These are phyloP conservation scores for Drosophila anceps DNA, from an alignment of 2,888 invertebrate species.

Conservation along the genomic window DNA sequence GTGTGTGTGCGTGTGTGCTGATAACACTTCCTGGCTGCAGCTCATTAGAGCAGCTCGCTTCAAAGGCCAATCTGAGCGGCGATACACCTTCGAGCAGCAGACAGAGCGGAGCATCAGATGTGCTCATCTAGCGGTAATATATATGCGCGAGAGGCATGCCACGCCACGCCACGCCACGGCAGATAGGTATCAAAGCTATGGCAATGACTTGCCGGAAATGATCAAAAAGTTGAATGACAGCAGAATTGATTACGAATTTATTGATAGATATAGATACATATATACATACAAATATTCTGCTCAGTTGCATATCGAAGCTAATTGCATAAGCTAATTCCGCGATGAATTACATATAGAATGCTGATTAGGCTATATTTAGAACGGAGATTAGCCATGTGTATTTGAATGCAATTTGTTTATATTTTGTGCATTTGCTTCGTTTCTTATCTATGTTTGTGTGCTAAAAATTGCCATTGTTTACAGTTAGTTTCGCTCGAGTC, in stretches of 20 bases:
- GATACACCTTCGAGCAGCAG: constrained; percentile 58
- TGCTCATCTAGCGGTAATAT: constrained; percentile 38
- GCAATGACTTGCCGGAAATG: constrained; percentile 41
- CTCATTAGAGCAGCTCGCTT: constrained; percentile 50
- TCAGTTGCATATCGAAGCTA: constrained; percentile 19
- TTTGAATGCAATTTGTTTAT: constrained; percentile 19
- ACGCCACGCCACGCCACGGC: constrained; percentile 9
- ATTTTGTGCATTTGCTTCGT: constrained; percentile 1
- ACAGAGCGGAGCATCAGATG: constrained; percentile 36
- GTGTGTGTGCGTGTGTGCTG: constrained; percentile 33
- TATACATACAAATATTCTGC: not conserved
- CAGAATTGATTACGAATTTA: constrained; percentile 15
- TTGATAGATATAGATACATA: not conserved
- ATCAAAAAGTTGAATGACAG: constrained; percentile 34
- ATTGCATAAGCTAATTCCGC: constrained; percentile 18
- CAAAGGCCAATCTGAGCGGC: constrained; percentile 37
- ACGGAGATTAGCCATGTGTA: constrained; percentile 9
- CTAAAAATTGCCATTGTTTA: constrained; percentile 8
- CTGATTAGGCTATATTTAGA: constrained; percentile 11
- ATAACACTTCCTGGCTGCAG: constrained; percentile 61
- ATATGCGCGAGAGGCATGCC: constrained; percentile 34
- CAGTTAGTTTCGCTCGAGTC: constrained; percentile 6
- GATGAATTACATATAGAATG: not conserved
- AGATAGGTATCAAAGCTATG: constrained; percentile 14
- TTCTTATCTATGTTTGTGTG: constrained; percentile 7